phyloP scores from a whole-genome alignment of 2,888 invertebrate genomes.

The Pseudeuparius sepicola region DNA sequence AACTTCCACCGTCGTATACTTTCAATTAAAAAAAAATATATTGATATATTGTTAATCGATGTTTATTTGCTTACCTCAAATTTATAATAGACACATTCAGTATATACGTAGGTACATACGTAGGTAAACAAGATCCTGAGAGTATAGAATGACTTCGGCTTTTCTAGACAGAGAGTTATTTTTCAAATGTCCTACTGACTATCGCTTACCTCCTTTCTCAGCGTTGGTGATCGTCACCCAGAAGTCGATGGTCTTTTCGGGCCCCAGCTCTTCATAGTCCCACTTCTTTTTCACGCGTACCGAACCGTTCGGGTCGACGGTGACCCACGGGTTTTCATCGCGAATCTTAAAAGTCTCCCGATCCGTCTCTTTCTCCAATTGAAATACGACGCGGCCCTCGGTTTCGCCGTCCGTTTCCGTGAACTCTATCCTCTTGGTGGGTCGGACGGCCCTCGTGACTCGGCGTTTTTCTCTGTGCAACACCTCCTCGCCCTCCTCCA shows the following conservation, averaged over 20 bases:
- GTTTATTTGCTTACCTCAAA: too few species aligned
- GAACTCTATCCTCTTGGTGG: slow-evolving; percentile 88
- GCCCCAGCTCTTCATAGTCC: slow-evolving; percentile 91
- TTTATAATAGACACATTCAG: too few species aligned
- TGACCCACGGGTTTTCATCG: slow-evolving; percentile 91
- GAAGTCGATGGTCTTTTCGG: slow-evolving; percentile 91
- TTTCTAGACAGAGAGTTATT: too few species aligned
- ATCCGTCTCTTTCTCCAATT: slow-evolving; percentile 84
- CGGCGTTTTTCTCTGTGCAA: slow-evolving; percentile 63
- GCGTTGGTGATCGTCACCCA: slow-evolving; percentile 91
- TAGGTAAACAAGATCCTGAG: too few species aligned
- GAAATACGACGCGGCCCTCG: slow-evolving; percentile 80
- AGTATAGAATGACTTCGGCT: too few species aligned
- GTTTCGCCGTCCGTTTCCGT: slow-evolving; percentile 84
- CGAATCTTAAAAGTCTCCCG: slow-evolving; percentile 87
- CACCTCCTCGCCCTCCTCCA: slow-evolving; percentile 39
- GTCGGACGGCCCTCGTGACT: slow-evolving; percentile 83
- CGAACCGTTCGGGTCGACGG: slow-evolving; percentile 82
- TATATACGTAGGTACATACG: too few species aligned
- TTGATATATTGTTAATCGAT: too few species aligned
- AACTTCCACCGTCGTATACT: too few species aligned
- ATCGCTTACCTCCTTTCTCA: slow-evolving; percentile 71
- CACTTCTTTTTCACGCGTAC: slow-evolving; percentile 92
- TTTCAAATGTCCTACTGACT: too few species aligned
- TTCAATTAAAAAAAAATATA: too few species aligned